A percentile compares a stretch with the other conserved stretches of the same genome.
These are phyloP conservation scores for Himalopsyche japonica DNA, from an alignment of 2,888 invertebrate species.

Conservation along the genomic window DNA sequence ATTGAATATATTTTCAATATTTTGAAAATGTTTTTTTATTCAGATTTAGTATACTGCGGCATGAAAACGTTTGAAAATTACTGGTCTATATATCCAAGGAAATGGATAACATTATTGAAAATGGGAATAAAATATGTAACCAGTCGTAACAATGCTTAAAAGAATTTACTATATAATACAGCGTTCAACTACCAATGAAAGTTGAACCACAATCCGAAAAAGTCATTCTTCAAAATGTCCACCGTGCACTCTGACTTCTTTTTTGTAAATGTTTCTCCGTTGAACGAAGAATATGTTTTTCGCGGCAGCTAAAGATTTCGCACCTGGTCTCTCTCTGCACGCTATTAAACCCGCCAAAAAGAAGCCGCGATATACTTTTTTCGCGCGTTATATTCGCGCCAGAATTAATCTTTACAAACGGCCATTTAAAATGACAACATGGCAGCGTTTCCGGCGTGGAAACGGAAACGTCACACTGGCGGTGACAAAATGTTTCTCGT, in stretches of 20 bases:
- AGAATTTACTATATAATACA: too few relatives aligned
- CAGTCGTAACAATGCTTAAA: too few relatives aligned
- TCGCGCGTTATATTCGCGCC: background rate
- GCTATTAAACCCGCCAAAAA: background rate
- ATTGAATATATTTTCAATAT: too few relatives aligned
- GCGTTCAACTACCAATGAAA: too few relatives aligned
- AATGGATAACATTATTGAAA: too few relatives aligned
- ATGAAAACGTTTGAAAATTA: too few relatives aligned
- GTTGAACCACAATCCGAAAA: background rate
- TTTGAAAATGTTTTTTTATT: too few relatives aligned
- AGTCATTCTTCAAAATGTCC: background rate
- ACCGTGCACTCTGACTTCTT: background rate
- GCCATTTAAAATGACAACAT: background rate
- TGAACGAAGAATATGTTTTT: background rate
- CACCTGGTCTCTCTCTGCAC: background rate
- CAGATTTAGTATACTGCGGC: too few relatives aligned
- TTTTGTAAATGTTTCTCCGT: background rate
- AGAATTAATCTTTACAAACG: background rate
- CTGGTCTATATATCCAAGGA: too few relatives aligned
- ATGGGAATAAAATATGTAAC: too few relatives aligned
- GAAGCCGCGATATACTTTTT: background rate
- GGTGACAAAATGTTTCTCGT: background rate
- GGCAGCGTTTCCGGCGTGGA: background rate
- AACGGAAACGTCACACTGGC: background rate
- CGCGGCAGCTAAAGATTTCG: background rate